A percentile compares a stretch with the other conserved stretches of the same genome.
These are phyloP conservation scores for Venusia cambrica DNA, from an alignment of 2,888 invertebrate genomes.

Conservation along the genomic window DNA sequence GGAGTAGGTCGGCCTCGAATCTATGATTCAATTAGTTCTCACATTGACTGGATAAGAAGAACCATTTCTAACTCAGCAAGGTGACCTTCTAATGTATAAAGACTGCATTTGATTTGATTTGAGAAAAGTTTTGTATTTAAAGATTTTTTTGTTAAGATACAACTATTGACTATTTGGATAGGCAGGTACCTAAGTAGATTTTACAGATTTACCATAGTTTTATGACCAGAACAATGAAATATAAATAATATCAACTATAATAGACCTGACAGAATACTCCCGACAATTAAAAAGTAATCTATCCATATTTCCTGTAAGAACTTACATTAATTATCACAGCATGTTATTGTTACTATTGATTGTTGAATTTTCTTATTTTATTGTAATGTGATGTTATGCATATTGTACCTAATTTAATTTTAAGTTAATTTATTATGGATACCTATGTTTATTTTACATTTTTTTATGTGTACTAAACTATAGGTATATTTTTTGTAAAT, in stretches of 20 bases:
- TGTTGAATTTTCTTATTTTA: slow-evolving; percentile 28
- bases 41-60: slow-evolving; percentile 91
- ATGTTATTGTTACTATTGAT: slow-evolving; percentile 15
- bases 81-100: slow-evolving; percentile 62
- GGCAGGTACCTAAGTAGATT: slow-evolving; percentile 16
- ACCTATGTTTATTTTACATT: slow-evolving; percentile 2
- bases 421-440: slow-evolving; percentile 34
- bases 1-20: slow-evolving; percentile 89
- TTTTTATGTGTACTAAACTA: too few relatives aligned
- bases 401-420: slow-evolving; percentile 23
- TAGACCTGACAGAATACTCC: slow-evolving; percentile 4
- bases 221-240: slow-evolving; percentile 4
- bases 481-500: slow-evolving; percentile 34
- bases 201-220: slow-evolving; percentile 9
- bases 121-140: slow-evolving; percentile 11
- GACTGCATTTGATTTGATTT: slow-evolving; percentile 48
- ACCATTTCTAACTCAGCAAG: slow-evolving; percentile 82
- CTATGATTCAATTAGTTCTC: slow-evolving; percentile 91
- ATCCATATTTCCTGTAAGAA: too few relatives aligned
- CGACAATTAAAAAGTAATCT: background rate
- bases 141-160: too few relatives aligned
- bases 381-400: slow-evolving; percentile 5
- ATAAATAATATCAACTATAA: background rate
- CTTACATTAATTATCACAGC: background rate
- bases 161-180: too few relatives aligned